A percentile compares a stretch with the other conserved stretches of the same genome.
phyloP scores from a whole-genome alignment of 1,140 invertebrate genomes.

The Drosophila littoralis region DNA sequence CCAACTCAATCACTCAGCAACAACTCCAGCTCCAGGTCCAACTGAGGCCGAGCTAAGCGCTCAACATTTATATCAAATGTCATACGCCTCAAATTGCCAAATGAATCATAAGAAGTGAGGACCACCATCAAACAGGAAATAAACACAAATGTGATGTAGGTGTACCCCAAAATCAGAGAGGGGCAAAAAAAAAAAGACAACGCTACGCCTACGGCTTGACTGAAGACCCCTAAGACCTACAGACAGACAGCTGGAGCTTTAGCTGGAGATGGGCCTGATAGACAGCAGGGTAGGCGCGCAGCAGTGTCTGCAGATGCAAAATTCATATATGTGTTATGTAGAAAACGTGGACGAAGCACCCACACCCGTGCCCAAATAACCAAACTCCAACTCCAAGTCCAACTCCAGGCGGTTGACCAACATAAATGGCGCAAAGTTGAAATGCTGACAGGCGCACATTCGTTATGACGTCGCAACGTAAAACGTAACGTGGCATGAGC shows the following conservation, averaged over 20 bases:
- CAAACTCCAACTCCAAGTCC: conserved; percentile 21
- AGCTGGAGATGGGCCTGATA: conserved; percentile 9
- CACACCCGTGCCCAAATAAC: conserved; percentile 49
- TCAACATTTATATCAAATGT: conserved; percentile 78
- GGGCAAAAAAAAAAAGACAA: conserved; percentile 11
- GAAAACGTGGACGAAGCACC: conserved; percentile 60
- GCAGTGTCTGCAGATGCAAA: conserved; percentile 67
- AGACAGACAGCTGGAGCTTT: conserved; percentile 17
- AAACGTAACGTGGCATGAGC: conserved; percentile 32
- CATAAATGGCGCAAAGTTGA: conserved; percentile 83
- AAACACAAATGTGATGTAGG: conserved; percentile 58
- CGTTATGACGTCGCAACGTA: conserved; percentile 71
- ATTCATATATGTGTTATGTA: conserved; percentile 6
- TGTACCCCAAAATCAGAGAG: conserved; percentile 46
- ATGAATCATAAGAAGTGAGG: conserved; percentile 73
- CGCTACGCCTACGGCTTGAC: conserved; percentile 59
- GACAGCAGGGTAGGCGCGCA: conserved; percentile 12
- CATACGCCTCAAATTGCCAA: conserved; percentile 75
- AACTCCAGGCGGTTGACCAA: conserved; percentile 73
- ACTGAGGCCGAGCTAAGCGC: conserved; percentile 9
- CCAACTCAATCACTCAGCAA: conserved; percentile 47
- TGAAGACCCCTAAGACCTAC: conserved; percentile 41
- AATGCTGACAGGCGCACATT: conserved; percentile 81
- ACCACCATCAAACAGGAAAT: conserved; percentile 80
- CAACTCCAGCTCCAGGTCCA: conserved; percentile 7